Evolutionary conservation across 2,797 vertebrate species (phyloP), one percentile per base, ranked within the genome.

Genomic region (Coregonus suidteri): DNA sequence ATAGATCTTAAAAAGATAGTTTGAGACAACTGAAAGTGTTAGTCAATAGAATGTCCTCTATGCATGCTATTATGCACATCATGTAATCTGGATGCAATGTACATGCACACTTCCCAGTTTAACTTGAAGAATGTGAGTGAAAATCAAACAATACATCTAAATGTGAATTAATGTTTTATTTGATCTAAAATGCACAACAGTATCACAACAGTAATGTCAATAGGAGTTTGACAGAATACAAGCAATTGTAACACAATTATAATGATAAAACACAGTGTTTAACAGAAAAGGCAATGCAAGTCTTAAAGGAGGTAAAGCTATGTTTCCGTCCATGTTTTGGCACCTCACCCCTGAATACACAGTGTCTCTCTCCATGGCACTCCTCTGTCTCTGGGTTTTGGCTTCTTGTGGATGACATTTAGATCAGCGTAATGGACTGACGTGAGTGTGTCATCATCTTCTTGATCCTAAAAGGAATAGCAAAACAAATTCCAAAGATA

Each of bases 381-480:
- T 20, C 59, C 20, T 25, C 54, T n/a, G 1, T 18, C 15, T 56
- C 4, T 56, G 15, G 18, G 11, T 14, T 20, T 20, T n/a, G 18
- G 56, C 15, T 59, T 59, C n/a, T 59, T 59, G 18, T 59, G 56
- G 5, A 14, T 6, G n/a, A 59, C n/a, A 59, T 59, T 59, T 6
- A 20, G 15, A 59, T 18, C 56, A 4, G 6, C n/a, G 18, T 59
- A 59, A 20, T 59, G 56, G 56, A 59, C 35, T 0, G 4, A 37
- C 4, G 35, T 37, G 35, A 37, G 56, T 59, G 56, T 7, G 37
- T 14, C 53, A 1, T 30, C 31, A 0, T 66, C 82, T 62, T 81
- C 35, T 37, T 37, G 73, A 31, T n/a, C 75, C 88, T 91, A 77
- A 25, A 18, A 3, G n/a, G 20, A 73, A 0, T 52, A 6, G 4